Conservation (phyloP, 2,888 invertebrate genomes). For the Rapana venosa region DNA sequence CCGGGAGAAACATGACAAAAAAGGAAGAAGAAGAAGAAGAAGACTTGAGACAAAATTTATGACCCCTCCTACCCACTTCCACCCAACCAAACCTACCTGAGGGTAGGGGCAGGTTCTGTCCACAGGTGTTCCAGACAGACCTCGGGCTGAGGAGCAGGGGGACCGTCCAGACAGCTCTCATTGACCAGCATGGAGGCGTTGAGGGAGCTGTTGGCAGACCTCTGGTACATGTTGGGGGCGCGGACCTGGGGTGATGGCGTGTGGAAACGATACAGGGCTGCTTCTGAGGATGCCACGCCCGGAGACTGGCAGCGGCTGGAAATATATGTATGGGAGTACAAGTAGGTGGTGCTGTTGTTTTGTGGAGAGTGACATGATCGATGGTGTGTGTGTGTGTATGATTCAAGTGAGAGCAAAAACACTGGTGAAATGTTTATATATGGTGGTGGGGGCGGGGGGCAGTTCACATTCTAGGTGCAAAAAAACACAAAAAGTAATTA, state of each 20-base stretch:
- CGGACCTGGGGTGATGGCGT: slow-evolving; percentile 65
- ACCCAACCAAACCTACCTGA: slow-evolving; percentile 65
- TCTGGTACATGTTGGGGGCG: slow-evolving; percentile 64
- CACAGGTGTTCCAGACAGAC: slow-evolving; percentile 93
- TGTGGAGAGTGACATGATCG: too few species aligned
- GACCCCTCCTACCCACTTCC: too few species aligned
- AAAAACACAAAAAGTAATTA: too few species aligned
- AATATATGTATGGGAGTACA: slow-evolving; percentile 23
- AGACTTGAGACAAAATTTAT: too few species aligned
- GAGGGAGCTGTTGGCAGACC: slow-evolving; percentile 61
- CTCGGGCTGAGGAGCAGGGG: slow-evolving; percentile 87
- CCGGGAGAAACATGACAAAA: too few species aligned
- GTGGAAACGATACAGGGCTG: slow-evolving; percentile 69
- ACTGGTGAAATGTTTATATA: too few species aligned
- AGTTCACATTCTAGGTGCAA: too few species aligned
- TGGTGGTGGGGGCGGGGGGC: too few species aligned
- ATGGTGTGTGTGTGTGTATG: neutral
- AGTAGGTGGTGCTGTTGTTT: neutral
- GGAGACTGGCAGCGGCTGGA: slow-evolving; percentile 81
- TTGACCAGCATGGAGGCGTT: slow-evolving; percentile 69
- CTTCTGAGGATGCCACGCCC: slow-evolving; percentile 65
- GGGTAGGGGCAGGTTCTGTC: slow-evolving; percentile 83
- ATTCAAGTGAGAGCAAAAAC: too few species aligned
- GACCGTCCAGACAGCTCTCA: slow-evolving; percentile 64
- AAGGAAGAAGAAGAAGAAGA: too few species aligned